Evolutionary conservation across 2,888 invertebrate genomes (phyloP), one percentile per base, ranked within the genome.

Genomic region (Andrena hattorfiana): DNA sequence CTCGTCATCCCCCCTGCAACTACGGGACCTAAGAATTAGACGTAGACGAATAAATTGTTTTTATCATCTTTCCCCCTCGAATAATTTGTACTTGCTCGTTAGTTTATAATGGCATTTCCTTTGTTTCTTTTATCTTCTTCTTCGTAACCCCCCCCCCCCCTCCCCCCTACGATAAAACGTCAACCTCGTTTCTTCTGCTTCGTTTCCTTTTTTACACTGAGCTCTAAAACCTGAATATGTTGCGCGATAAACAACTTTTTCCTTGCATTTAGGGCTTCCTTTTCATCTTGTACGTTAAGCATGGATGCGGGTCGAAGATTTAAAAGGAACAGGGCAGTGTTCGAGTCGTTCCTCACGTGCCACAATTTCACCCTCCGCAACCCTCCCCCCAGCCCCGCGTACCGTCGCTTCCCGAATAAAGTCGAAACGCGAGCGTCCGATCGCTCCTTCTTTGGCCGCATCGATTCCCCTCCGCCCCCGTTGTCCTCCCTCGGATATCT

Each of bases 61-160:
- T 78, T 74, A 26, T 76, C 67, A 78, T 86, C 56, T 56, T 79
- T 86, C 84, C 87, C 87, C 85, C 83, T 87, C 90, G 89, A 91
- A 91, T 93, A 93, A 94, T 94, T 94, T 94, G 94, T 94, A 94
- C 94, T 94, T 93, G 93, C 90, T 92, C 91, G 90, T 92, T 92
- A 92, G 90, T 92, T 90, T 32, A 90, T 92, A 93, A 93, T 93
- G 94, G 93, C 93, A 91, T 93, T 92, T 91, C 88, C 88, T 89
- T 87, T 87, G 84, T 83, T 87, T 86, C 86, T 83, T 87, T 87
- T 81, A 77, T 87, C 81, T 68, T 82, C 16, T 30, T 32, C 32
- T 13, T 79, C 66, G 32, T 56, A 64, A 79, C 32, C 48, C 42
- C 42, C 10, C 48, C n/a, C 35, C 35, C 42, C 10, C 48, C 59